Evolutionary conservation across 1,140 invertebrate genomes (phyloP), one percentile per base, ranked within the genome.

Genomic region (Drosophila micromelanica): DNA sequence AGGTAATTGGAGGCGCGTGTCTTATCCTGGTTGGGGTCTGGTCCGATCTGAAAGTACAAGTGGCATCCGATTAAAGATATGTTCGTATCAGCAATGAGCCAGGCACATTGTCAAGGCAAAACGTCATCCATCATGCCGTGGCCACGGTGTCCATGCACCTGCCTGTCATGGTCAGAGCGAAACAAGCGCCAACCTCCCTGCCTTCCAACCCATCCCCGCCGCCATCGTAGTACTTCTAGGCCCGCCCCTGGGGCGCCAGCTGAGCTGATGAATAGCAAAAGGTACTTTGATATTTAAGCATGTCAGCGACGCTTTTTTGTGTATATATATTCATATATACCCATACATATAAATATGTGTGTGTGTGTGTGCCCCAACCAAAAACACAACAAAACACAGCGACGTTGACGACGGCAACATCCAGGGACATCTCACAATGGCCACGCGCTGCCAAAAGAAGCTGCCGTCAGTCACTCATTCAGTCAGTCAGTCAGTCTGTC

Each of bases 221-320:
- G n/a, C n/a, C n/a, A n/a, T n/a, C n/a, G 67, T 20, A 20, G 20
- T 20, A 20, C 20, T 20, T 20, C 20, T 20, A 20, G 1, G 20
- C 12, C 13, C 48, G 15, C 12, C 12, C 42, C 40, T 17, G 5
- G 30, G 23, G 45, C 46, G 23, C 9, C 27, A 32, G 69, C 37
- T 23, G 32, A 20, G 70, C 48, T 77, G 71, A 77, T 77, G 72
- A 77, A 77, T 77, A 77, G 75, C 72, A 30, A 75, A 77, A 77
- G 68, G 76, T 80, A 86, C 82, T 86, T 86, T 87, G 74, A 81
- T 86, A 86, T 86, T 86, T 81, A 86, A 87, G 78, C 74, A 81
- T 79, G 81, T 81, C 81, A 87, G 67, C 65, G 70, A 42, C 52
- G 57, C 15, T 49, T 76, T 73, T 72, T 1, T 63, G 15, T 63